These are phyloP conservation scores for Myripristis murdjan DNA, from an alignment of 2,797 vertebrate species.

Conservation along the genomic window DNA sequence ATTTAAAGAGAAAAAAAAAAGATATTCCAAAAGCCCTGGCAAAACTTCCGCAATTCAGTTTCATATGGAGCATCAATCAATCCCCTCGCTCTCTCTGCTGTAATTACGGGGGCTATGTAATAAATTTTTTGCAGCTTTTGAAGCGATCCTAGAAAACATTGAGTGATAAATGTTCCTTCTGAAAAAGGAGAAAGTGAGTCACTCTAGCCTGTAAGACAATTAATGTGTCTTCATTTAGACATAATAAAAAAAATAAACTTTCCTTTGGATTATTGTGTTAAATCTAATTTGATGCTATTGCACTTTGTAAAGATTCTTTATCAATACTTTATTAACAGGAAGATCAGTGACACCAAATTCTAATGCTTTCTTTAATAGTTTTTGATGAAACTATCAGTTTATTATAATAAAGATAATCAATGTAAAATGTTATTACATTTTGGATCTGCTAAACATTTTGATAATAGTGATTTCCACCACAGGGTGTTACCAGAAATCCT, in stretches of 20 bases:
- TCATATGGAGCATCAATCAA: conserved; percentile 89
- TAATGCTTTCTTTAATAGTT: neutral
- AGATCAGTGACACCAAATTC: neutral
- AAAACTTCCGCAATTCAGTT: conserved; percentile 74
- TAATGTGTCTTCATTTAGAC: conserved; percentile 37
- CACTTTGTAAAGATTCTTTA: neutral
- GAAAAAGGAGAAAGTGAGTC: conserved; percentile 64
- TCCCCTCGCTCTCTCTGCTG: conserved; percentile 85
- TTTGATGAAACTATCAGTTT: neutral
- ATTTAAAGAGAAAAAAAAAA: conserved; percentile 67
- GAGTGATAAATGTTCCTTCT: conserved; percentile 35
- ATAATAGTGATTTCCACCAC: neutral
- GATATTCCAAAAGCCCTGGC: conserved; percentile 78
- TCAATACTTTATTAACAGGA: neutral
- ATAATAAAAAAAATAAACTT: conserved; percentile 17
- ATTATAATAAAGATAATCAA: neutral
- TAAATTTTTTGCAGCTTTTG: conserved; percentile 70
- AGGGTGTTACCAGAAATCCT: too few relatives aligned
- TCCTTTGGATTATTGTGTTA: conserved; percentile 13
- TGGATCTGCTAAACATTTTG: neutral
- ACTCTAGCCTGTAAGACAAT: conserved; percentile 46
- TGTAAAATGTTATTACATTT: neutral
- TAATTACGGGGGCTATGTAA: conserved; percentile 85
- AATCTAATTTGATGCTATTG: conserved; percentile 5
- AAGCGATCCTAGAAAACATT: conserved; percentile 53